Evolutionary conservation across 2,113 vertebrate genomes (phyloP).

Genomic region (Zosterops lateralis): DNA sequence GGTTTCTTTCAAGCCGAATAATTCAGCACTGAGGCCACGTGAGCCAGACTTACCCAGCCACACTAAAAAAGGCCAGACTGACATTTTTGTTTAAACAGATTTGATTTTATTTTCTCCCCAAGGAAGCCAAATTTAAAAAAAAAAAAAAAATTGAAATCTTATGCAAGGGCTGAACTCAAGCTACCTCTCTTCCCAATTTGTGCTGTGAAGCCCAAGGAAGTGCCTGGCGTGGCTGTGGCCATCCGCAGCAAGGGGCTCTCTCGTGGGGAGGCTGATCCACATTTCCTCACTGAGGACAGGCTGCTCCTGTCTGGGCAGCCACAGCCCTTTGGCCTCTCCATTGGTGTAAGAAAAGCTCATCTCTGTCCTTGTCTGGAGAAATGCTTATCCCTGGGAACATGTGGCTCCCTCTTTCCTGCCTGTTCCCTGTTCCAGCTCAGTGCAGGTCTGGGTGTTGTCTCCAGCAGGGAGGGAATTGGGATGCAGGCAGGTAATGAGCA

Average conservation of each 20-base stretch:
- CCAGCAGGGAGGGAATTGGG: background rate
- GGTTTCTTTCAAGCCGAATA: background rate
- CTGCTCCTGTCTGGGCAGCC: background rate
- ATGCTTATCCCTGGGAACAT: background rate
- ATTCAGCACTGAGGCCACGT: background rate
- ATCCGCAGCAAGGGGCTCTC: background rate
- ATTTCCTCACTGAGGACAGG: background rate
- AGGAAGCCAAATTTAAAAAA: background rate
- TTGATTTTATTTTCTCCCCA: background rate
- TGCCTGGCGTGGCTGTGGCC: background rate
- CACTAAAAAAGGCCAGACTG: constrained; percentile 25
- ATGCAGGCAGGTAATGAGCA: background rate
- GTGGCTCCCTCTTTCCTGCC: background rate
- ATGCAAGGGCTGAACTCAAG: background rate
- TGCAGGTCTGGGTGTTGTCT: background rate
- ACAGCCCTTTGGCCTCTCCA: fast-evolving
- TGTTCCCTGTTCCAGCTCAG: background rate
- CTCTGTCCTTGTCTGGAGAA: background rate
- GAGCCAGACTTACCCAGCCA: background rate
- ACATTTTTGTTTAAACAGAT: background rate
- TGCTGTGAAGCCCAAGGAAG: background rate
- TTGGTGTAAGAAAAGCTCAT: background rate
- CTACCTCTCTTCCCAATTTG: background rate
- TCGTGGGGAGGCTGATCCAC: fast-evolving
- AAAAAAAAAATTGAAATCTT: background rate